Evolutionary conservation across 2,888 invertebrate species (phyloP).

Genomic region (Hyposoter didymator): DNA sequence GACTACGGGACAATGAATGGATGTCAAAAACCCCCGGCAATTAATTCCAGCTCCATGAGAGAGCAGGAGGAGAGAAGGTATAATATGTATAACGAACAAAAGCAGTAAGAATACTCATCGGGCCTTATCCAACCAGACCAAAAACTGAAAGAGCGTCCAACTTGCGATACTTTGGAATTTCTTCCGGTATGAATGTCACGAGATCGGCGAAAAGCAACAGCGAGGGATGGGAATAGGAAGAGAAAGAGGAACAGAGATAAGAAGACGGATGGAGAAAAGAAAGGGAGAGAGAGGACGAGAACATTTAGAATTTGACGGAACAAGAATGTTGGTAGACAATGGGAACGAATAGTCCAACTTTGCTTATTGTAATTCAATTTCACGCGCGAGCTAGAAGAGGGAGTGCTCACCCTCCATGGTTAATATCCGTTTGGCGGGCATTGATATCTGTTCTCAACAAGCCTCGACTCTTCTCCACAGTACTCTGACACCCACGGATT

Average conservation of each 20-base stretch:
- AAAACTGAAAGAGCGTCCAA: slow-evolving; percentile 38
- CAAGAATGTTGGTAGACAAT: slow-evolving; percentile 72
- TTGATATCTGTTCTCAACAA: slow-evolving; percentile 40
- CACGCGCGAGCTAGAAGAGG: slow-evolving; percentile 71
- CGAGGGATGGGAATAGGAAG: slow-evolving; percentile 62
- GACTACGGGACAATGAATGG: slow-evolving; percentile 79
- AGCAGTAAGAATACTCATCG: slow-evolving; percentile 81
- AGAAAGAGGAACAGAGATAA: slow-evolving; percentile 45
- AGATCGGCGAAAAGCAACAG: slow-evolving; percentile 68
- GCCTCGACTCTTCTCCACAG: slow-evolving; percentile 61
- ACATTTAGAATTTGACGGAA: slow-evolving; percentile 16
- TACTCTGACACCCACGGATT: slow-evolving; percentile 52
- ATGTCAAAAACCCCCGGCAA: slow-evolving; percentile 83
- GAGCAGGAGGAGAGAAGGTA: slow-evolving; percentile 13
- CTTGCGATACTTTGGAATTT: slow-evolving; percentile 78
- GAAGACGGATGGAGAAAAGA: slow-evolving; percentile 51
- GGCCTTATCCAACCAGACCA: slow-evolving; percentile 56
- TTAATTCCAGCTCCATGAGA: slow-evolving; percentile 80
- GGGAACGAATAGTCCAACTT: slow-evolving; percentile 81
- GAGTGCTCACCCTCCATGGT: slow-evolving; percentile 28
- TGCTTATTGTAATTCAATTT: slow-evolving; percentile 83
- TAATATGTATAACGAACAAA: slow-evolving; percentile 75
- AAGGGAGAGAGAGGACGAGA: slow-evolving; percentile 14
- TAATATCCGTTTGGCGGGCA: slow-evolving; percentile 70
- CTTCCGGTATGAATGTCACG: slow-evolving; percentile 74